Percentiles rank a stretch among this genome's conserved stretches.
These are phyloP conservation scores for Perca schrenkii DNA, from an alignment of 2,113 vertebrate genomes.

Conservation along the genomic window DNA sequence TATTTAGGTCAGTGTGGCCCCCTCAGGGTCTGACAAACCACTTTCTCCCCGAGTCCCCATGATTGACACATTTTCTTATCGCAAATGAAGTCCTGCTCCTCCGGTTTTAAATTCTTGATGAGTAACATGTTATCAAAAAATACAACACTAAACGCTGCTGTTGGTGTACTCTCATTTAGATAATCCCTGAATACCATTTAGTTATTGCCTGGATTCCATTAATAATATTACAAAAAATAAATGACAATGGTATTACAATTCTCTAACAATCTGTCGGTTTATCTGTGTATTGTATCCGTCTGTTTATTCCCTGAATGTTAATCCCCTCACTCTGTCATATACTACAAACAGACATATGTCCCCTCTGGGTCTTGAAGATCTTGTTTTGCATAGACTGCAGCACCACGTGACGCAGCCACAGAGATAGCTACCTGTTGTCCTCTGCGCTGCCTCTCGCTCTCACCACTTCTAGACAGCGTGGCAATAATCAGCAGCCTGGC, in stretches of 20 bases:
- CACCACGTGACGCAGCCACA: constrained; percentile 41
- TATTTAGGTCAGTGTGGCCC: constrained; percentile 86
- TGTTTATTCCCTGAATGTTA: constrained; percentile 11
- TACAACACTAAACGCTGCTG: constrained; percentile 69
- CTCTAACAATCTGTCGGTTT: not conserved
- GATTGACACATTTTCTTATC: constrained; percentile 84
- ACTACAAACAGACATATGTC: constrained; percentile 47
- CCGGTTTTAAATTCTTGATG: constrained; percentile 82
- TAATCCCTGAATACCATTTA: constrained; percentile 47
- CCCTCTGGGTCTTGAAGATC: constrained; percentile 34
- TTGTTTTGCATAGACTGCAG: constrained; percentile 64
- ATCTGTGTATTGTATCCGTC: not conserved
- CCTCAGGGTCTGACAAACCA: constrained; percentile 83
- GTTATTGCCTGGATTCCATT: constrained; percentile 5
- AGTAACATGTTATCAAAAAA: constrained; percentile 79
- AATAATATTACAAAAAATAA: constrained; percentile 14
- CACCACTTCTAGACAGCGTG: constrained; percentile 43
- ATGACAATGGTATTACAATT: not conserved
- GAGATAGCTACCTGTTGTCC: constrained; percentile 68
- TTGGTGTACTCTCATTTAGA: constrained; percentile 56
- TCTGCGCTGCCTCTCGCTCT: constrained; percentile 18
- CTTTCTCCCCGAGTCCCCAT: constrained; percentile 79
- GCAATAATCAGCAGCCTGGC: constrained; percentile 68
- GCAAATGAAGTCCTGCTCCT: constrained; percentile 79
- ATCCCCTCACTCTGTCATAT: constrained; percentile 20